Percentiles rank a stretch among this genome's conserved stretches.
Conservation (phyloP, 2,113 vertebrate genomes). For the Sminthopsis crassicaudata region DNA sequence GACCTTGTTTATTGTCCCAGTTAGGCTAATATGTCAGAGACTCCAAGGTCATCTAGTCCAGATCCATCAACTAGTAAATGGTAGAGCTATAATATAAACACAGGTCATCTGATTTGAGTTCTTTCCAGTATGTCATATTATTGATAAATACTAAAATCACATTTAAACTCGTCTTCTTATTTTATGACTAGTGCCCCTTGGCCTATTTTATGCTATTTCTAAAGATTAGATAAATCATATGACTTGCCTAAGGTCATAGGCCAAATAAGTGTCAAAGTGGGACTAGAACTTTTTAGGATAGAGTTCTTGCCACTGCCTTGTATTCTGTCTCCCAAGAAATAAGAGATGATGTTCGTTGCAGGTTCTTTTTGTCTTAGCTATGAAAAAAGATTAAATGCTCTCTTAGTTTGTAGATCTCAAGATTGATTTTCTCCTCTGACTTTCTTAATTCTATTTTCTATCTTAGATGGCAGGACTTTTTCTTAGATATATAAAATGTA, state of each 20-base stretch:
- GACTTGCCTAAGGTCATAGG: not conserved
- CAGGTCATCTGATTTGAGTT: not conserved
- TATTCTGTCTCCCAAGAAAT: not conserved
- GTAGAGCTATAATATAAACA: not conserved
- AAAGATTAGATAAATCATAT: not conserved
- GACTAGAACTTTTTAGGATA: not conserved
- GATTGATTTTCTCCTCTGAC: conserved; percentile 6
- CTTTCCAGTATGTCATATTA: not conserved
- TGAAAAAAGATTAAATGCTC: not conserved
- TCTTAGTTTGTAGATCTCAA: not conserved
- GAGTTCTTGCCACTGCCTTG: not conserved
- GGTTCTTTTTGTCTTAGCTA: not conserved
- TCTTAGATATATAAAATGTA: conserved; percentile 15
- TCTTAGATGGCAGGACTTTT: not conserved
- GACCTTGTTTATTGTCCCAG: not conserved
- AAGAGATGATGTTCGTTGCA: not conserved
- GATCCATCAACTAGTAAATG: not conserved
- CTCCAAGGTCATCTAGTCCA: not conserved
- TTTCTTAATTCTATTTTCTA: not conserved
- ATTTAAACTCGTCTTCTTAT: not conserved
- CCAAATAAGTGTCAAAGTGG: not conserved
- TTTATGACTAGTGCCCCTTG: not conserved
- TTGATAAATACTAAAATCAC: not conserved
- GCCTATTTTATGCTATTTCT: not conserved
- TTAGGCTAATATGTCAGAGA: not conserved